Evolutionary conservation across 2,113 vertebrate genomes (phyloP).

Genomic region (Pan paniscus): DNA sequence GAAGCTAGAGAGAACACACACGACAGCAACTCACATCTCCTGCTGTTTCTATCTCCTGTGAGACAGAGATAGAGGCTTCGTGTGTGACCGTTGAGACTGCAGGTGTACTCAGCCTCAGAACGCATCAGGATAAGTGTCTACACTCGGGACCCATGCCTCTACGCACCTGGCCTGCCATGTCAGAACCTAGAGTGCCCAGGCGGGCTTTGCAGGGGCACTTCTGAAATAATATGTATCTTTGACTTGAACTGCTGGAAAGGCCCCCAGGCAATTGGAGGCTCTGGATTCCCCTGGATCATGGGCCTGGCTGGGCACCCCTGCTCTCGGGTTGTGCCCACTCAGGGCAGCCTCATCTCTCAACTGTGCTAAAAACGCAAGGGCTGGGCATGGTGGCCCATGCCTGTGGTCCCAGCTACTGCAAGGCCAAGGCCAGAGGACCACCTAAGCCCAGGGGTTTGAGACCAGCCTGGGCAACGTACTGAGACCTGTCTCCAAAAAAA

Average conservation of each 20-base stretch:
- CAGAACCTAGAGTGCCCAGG: background rate
- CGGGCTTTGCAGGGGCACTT: too few species aligned
- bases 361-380: background rate
- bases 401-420: background rate
- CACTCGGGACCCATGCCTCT: background rate
- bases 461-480: background rate
- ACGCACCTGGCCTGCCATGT: fast-evolving
- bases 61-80: background rate
- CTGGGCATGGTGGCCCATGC: background rate
- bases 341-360: background rate
- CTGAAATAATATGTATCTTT: background rate
- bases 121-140: background rate
- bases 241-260: background rate
- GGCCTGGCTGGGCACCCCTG: background rate
- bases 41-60: background rate
- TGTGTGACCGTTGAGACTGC: too few species aligned
- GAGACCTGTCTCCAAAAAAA: background rate
- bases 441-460: background rate
- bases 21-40: background rate
- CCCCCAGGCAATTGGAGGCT: fast-evolving
- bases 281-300: fast-evolving
- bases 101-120: background rate
- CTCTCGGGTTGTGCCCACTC: fast-evolving
- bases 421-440: background rate
- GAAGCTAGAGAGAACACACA: conserved; percentile 86